Evolutionary conservation across 2,888 invertebrate genomes (phyloP), one percentile per base, ranked within the genome.

Genomic region (Sericinus montela): DNA sequence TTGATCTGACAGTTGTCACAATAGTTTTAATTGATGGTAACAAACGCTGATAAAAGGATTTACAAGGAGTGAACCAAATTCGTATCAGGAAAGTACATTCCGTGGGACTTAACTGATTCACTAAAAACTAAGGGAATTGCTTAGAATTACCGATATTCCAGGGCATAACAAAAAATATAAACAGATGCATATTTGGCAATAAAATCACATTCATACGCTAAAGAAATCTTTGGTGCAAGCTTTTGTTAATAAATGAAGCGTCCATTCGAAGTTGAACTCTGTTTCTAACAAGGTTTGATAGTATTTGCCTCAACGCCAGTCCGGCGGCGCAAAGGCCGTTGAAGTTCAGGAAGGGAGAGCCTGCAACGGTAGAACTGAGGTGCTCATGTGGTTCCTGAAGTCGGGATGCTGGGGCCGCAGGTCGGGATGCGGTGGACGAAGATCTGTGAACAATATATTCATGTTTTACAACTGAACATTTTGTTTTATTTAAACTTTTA

Each of bases 271-370:
- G 30, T 29, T 48, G 37, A 48, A 48, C 23, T 41, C 29, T 37
- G 35, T 35, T 19, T 15, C 28, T 30, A 36, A 45, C 6, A 7
- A 1, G 14, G 16, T 45, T 37, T 23, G 13, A 14, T 9, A 15
- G 11, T 13, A 19, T 35, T 28, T 59, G 86, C 86, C 86, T 87
- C 54, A 86, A 66, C 88, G 86, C 88, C 88, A 88, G 45, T 54
- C 58, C 28, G 69, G 52, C 15, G 87, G 86, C 86, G 82, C 80
- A 65, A 86, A 88, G 87, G 88, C 87, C 48, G 81, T 69, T 45
- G 83, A 64, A 54, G 78, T 83, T 88, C 88, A 88, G 76, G 87
- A 87, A 4, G 87, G 80, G 30, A 87, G 65, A 0, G 87, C 80
- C 60, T 87, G 88, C 16, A 86, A 63, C 1, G 85, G 80, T 0